Base-by-base conservation (phyloP, 2,113 vertebrate genomes). In the Eubucco bourcierii region DNA sequence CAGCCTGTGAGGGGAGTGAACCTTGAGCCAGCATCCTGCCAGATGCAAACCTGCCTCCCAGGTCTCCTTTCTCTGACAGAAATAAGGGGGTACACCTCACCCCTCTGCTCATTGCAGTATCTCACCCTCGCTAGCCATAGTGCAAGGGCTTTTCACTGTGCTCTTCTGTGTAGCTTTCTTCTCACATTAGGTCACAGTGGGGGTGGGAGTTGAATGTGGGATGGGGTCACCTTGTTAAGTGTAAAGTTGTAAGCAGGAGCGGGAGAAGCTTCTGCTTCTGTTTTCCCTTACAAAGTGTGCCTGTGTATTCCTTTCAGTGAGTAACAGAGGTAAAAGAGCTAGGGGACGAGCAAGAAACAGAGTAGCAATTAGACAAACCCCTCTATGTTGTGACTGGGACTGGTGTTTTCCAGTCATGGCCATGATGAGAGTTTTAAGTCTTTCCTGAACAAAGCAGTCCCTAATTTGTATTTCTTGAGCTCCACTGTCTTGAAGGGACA, bases 71-170 rank as follows among this genome's bases (percentile, higher is more conserved):
- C 52, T 33, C 21, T 33, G 77, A 25, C 28, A 59, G 55, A 47
- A 73, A 50, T 7, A 9, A 24, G 33, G 3, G 19, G 10, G 29
- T 7, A 20, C 3, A 1, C 4, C 3, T 6, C 12, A 25, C 7
- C 23, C 7, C 18, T 37, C 19, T 4, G 27, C 28, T 12, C 9
- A 7, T 4, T 27, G 44, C 37, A 60, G 60, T 18, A 7, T 44
- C 34, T 67, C 55, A 4, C 5, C 47, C n/a, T 10, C 23, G 1
- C 4, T 4, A 0, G 46, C 76, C 17, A 2, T 3, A 16, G 44
- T 25, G 21, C 46, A 18, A 37, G 24, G 20, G 33, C 37, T 78
- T 74, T 74, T 4, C 5, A 15, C 58, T 34, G 7, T 29, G 53
- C 20, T 31, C 53, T n/a, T 20, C n/a, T 12, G 16, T 8, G 14